Base-by-base conservation (phyloP, 1,140 invertebrate genomes). In the Chelonus insularis region DNA sequence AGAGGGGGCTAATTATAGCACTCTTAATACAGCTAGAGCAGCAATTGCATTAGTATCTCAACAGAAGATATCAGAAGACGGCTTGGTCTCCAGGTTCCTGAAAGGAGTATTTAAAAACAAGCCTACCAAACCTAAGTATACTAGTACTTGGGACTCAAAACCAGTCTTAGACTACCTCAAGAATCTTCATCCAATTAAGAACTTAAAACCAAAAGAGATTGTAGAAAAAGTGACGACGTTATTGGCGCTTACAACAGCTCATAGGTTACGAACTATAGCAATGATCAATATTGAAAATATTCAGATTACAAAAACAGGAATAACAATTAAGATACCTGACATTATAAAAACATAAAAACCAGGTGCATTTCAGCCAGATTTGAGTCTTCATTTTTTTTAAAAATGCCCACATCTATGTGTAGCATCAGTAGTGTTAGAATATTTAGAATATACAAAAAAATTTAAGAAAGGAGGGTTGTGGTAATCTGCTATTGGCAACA, bases 1-100 rank as follows among this genome's bases (percentile, higher is more conserved):
- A 9, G 12, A 57, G 7, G 52, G 57, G 32, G 41, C 20, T 6
- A 23, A 12, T 11, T 60, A 56, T 23, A 43, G 50, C 7, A 56
- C 57, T 9, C 18, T 60, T 11, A 60, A 48, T 20, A 55, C 62
- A 7, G 32, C 21, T 37, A 18, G 62, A 43, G 20, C 62, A 2
- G 50, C 56, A 2, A 45, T 58, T 23, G 21, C 55, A 1, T 41
- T 63, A 9, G 37, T 54, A 11, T 43, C 45, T 43, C 45, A 8
- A 5, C 2, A 6, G 1, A 51, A 1, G 18, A 58, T 29, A 52
- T 52, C 6, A 39, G n/a, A 9, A 11, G 48, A 51, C 14, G 14
- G 20, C 8, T 23, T 58, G 1, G 34, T 52, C 5, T 43, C 47
- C 6, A 55, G 55, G 3, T 58, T 57, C 18, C 20, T 63, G 12